phyloP scores from a whole-genome alignment of 2,797 vertebrate genomes.

The Hybognathus amarus region DNA sequence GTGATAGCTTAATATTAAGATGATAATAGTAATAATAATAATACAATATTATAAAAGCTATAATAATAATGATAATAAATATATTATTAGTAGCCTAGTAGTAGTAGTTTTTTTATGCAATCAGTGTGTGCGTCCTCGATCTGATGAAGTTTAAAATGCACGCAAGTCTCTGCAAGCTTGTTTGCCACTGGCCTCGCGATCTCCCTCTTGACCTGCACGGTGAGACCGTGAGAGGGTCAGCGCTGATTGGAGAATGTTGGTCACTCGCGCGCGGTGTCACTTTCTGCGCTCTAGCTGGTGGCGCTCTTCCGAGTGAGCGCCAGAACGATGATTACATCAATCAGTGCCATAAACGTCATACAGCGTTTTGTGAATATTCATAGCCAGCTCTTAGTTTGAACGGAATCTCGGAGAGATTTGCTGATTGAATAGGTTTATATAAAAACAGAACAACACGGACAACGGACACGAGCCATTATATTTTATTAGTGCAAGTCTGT shows the following conservation, averaged over 20 bases:
- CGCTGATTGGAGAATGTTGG: slow-evolving; percentile 46
- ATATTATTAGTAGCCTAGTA: too few species aligned
- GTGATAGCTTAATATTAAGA: not conserved
- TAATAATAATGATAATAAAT: too few species aligned
- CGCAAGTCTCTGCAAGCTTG: slow-evolving; percentile 9
- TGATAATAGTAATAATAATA: too few species aligned
- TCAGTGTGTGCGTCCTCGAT: not conserved
- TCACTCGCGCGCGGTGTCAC: slow-evolving; percentile 44
- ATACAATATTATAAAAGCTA: too few species aligned
- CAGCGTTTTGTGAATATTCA: slow-evolving; percentile 85
- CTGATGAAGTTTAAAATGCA: not conserved
- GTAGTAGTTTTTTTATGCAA: too few species aligned
- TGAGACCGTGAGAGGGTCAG: slow-evolving; percentile 26
- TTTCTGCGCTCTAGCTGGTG: slow-evolving; percentile 53
- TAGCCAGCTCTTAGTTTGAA: slow-evolving; percentile 75
- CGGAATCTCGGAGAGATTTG: slow-evolving; percentile 71
- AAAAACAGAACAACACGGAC: slow-evolving; percentile 74
- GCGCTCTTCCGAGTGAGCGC: slow-evolving; percentile 47
- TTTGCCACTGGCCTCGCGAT: slow-evolving; percentile 34
- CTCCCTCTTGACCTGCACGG: slow-evolving; percentile 45
- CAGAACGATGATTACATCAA: slow-evolving; percentile 78
- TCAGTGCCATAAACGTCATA: slow-evolving; percentile 79
- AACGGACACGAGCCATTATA: slow-evolving; percentile 55
- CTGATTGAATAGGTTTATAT: slow-evolving; percentile 83
- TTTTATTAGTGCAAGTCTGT: not conserved